Evolutionary conservation across 2,113 vertebrate genomes (phyloP).

Genomic region (Struthio camelus): DNA sequence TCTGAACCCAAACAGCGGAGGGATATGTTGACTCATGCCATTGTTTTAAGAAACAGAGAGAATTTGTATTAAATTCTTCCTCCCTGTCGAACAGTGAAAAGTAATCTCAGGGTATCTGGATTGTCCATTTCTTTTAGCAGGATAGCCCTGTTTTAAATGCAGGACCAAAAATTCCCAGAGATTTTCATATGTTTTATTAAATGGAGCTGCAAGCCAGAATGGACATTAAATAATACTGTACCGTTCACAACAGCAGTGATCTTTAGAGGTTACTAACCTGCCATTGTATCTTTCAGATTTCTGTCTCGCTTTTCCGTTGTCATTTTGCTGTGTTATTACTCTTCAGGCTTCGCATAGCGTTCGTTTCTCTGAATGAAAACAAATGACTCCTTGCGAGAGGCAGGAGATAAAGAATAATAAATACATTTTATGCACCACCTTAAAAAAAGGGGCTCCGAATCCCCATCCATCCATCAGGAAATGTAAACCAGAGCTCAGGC

Average conservation of each 20-base stretch:
- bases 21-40: slow-evolving; percentile 12
- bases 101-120: not conserved
- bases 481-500: slow-evolving; percentile 53
- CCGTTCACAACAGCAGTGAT: slow-evolving; percentile 1
- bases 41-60: slow-evolving; percentile 49
- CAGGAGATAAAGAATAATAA: slow-evolving; percentile 81
- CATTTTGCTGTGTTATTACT: slow-evolving; percentile 68
- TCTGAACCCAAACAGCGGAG: slow-evolving; percentile 10
- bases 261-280: slow-evolving; percentile 57
- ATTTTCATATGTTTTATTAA: slow-evolving; percentile 30
- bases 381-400: slow-evolving; percentile 73
- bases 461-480: slow-evolving; percentile 71
- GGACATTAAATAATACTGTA: slow-evolving; percentile 7
- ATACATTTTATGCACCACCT: slow-evolving; percentile 75
- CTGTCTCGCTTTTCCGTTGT: slow-evolving; percentile 36
- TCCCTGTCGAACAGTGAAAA: not conserved
- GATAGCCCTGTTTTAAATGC: not conserved
- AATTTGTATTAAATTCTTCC: slow-evolving; percentile 2
- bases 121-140: not conserved
- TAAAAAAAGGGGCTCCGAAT: slow-evolving; percentile 52
- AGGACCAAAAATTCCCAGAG: not conserved
- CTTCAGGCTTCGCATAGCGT: slow-evolving; percentile 61
- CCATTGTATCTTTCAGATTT: slow-evolving; percentile 45
- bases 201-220: slow-evolving; percentile 8
- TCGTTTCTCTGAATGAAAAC: slow-evolving; percentile 80